These are phyloP conservation scores for Microdon myrmicae DNA, from an alignment of 2,888 invertebrate species.

Conservation along the genomic window DNA sequence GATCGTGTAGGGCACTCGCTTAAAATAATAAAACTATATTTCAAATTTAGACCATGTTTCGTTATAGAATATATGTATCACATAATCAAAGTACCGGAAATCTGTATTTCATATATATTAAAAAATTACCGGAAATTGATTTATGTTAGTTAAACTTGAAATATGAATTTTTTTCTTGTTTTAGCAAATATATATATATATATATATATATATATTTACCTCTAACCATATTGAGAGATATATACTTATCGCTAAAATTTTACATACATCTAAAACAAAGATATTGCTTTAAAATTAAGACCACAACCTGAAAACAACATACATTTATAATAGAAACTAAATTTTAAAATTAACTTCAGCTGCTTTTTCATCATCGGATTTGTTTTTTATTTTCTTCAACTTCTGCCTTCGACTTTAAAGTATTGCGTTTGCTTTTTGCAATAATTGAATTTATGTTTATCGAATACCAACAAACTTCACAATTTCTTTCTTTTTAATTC, in stretches of 20 bases:
- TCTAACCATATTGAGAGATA: constrained; percentile 3
- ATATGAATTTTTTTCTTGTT: constrained; percentile 26
- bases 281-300: constrained; percentile 30
- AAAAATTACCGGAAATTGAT: too few relatives aligned
- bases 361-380: constrained; percentile 30
- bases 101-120: too few relatives aligned
- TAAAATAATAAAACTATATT: too few relatives aligned
- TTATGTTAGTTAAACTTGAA: too few relatives aligned
- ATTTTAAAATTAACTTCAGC: constrained; percentile 15
- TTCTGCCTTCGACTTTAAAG: constrained; percentile 18
- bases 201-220: constrained; percentile 3
- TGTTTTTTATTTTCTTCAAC: constrained; percentile 4
- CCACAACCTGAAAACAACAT: constrained; percentile 41
- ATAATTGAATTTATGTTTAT: too few relatives aligned
- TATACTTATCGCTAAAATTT: not conserved
- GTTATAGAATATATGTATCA: too few relatives aligned
- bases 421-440: too few relatives aligned
- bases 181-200: constrained; percentile 41
- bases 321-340: constrained; percentile 21
- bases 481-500: too few relatives aligned
- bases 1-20: too few relatives aligned
- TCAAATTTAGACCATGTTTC: too few relatives aligned
- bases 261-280: not conserved
- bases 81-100: too few relatives aligned
- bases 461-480: too few relatives aligned